These are phyloP conservation scores for Ictalurus punctatus DNA, from an alignment of 2,113 vertebrate genomes.

Conservation along the genomic window DNA sequence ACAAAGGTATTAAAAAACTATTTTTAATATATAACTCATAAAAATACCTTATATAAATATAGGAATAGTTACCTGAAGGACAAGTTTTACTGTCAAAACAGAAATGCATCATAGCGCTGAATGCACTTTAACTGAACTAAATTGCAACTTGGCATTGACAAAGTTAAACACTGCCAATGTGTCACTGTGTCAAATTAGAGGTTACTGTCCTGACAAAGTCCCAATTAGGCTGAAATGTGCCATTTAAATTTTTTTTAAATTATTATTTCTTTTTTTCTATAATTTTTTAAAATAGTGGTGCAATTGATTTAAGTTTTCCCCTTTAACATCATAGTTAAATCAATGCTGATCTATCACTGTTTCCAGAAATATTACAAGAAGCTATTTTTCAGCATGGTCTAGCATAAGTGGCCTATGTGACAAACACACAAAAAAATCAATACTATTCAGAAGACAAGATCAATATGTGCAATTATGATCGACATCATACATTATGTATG, in stretches of 20 bases:
- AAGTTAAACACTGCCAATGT: background rate
- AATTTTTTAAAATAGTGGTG: background rate
- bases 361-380: background rate
- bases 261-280: too few relatives aligned
- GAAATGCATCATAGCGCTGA: too few relatives aligned
- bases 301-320: background rate
- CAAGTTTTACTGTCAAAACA: too few relatives aligned
- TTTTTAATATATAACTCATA: too few relatives aligned
- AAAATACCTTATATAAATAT: too few relatives aligned
- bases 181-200: background rate
- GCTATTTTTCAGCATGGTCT: background rate
- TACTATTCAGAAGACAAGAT: conserved; percentile 32
- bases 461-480: conserved; percentile 34
- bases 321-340: background rate
- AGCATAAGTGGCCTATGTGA: background rate
- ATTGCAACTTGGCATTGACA: background rate
- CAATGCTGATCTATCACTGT: background rate
- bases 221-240: background rate
- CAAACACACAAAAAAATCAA: background rate
- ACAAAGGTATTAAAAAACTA: too few relatives aligned
- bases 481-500: conserved; percentile 31
- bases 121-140: too few relatives aligned
- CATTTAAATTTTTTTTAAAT: background rate
- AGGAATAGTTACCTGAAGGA: too few relatives aligned
- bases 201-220: background rate